Base-by-base conservation (phyloP, 2,888 invertebrate genomes). In the Tetramorium bicarinatum region DNA sequence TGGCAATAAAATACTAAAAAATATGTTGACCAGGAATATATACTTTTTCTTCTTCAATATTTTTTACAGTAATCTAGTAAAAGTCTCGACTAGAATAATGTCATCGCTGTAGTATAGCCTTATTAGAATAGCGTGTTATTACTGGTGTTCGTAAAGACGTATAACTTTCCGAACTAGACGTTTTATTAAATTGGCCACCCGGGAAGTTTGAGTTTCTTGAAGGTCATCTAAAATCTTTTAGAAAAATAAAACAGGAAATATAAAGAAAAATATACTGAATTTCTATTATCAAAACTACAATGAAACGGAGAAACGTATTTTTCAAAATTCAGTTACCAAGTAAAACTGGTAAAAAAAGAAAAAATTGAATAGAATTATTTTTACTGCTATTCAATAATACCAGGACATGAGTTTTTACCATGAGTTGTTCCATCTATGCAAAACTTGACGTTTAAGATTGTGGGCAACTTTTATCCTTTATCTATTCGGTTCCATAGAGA, bases 1-100 rank as follows among this genome's bases (percentile, higher is more conserved):
- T 91, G 87, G 89, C 84, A 85, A 82, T 87, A 90, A 91, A 90
- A 86, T 90, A 88, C 81, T 69, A 41, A 87, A 89, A 91, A 90
- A 75, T 88, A 87, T 89, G 86, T 77, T 86, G 88, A 66, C 80
- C 69, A 80, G 79, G 75, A 69, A 72, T 29, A 54, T 21, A n/a
- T 13, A 38, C 13, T 56, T 52, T 80, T 85, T 85, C 86, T 34
- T 85, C 64, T 79, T 38, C 56, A 21, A 21, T 8, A 82, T 87
- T 90, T 89, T 90, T 79, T 80, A 92, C 83, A 67, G 67, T 64
- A 29, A 4, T 18, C 29, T 66, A 71, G 61, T 49, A 38, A 72
- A 15, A 29, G 13, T 56, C 56, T 21, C 11, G 47, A 3, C 72
- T 74, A 54, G 44, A 79, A 76, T 77, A 67, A 84, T 69, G 44